A percentile compares a stretch with the other conserved stretches of the same genome.
Evolutionary conservation across 1,140 invertebrate species (phyloP).

Genomic region (Drosophila nasuta): DNA sequence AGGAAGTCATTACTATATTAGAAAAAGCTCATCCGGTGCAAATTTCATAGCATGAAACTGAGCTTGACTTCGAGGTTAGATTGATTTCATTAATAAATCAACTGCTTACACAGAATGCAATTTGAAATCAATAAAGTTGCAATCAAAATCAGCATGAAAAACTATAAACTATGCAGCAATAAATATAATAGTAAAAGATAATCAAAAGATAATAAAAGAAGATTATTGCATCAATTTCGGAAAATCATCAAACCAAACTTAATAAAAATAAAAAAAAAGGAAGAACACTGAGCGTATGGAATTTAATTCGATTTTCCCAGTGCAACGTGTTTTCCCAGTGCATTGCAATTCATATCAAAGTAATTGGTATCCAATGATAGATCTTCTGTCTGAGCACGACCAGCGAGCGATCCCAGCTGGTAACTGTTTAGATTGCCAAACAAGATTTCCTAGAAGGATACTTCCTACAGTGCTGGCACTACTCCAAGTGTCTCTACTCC

Average conservation of each 20-base stretch:
- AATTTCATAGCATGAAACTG: too few relatives aligned
- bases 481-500: background rate
- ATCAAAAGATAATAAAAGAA: too few relatives aligned
- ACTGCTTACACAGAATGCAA: too few relatives aligned
- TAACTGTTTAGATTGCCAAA: conserved; percentile 29
- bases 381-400: conserved; percentile 51
- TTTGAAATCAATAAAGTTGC: too few relatives aligned
- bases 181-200: too few relatives aligned
- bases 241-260: background rate
- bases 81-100: too few relatives aligned
- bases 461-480: background rate
- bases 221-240: too few relatives aligned
- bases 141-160: too few relatives aligned
- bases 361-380: conserved; percentile 56
- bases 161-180: too few relatives aligned
- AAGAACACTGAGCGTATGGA: background rate
- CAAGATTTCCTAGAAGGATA: conserved; percentile 42
- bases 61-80: too few relatives aligned
- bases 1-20: too few relatives aligned
- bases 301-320: background rate
- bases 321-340: conserved; percentile 22
- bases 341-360: conserved; percentile 24
- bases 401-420: conserved; percentile 30
- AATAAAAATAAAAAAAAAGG: background rate
- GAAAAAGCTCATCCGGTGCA: too few relatives aligned